These are phyloP conservation scores for Lithobius niger DNA, from an alignment of 1,140 invertebrate species.

Conservation along the genomic window DNA sequence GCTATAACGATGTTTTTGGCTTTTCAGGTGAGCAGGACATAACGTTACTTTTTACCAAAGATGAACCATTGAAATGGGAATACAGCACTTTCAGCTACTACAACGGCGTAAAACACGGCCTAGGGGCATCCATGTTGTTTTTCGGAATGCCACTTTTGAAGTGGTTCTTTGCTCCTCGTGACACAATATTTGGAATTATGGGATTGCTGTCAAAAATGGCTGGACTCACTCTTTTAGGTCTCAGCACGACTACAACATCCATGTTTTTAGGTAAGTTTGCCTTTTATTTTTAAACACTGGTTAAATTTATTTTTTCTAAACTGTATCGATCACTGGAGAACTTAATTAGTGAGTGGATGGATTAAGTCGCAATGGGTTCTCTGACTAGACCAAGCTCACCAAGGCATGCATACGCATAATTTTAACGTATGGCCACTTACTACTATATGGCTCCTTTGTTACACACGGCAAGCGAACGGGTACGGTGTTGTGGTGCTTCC, in stretches of 20 bases:
- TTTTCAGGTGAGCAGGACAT: slow-evolving; percentile 32
- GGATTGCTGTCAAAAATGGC: slow-evolving; percentile 30
- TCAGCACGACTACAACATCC: slow-evolving; percentile 25
- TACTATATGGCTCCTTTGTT: too few species aligned
- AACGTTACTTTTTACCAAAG: slow-evolving; percentile 27
- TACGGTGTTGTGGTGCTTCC: too few species aligned
- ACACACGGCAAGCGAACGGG: too few species aligned
- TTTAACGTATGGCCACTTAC: too few species aligned
- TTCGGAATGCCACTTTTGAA: slow-evolving; percentile 25
- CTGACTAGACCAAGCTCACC: too few species aligned
- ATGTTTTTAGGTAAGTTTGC: slow-evolving; percentile 32
- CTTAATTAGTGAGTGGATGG: too few species aligned
- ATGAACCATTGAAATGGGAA: slow-evolving; percentile 29
- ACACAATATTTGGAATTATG: slow-evolving; percentile 26
- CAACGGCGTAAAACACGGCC: slow-evolving; percentile 30
- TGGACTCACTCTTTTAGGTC: slow-evolving; percentile 27
- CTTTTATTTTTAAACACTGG: neutral
- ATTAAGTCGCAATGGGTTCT: too few species aligned
- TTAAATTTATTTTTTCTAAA: too few species aligned
- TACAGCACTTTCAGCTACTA: slow-evolving; percentile 31
- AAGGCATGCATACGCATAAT: too few species aligned
- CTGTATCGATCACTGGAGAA: too few species aligned
- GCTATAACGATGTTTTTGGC: slow-evolving; percentile 5
- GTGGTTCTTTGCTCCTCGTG: slow-evolving; percentile 19
- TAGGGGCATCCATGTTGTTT: slow-evolving; percentile 29